A percentile compares a stretch with the other conserved stretches of the same genome.
Conservation (phyloP, 2,797 vertebrate species). For the Paedocypris micromegethes region DNA sequence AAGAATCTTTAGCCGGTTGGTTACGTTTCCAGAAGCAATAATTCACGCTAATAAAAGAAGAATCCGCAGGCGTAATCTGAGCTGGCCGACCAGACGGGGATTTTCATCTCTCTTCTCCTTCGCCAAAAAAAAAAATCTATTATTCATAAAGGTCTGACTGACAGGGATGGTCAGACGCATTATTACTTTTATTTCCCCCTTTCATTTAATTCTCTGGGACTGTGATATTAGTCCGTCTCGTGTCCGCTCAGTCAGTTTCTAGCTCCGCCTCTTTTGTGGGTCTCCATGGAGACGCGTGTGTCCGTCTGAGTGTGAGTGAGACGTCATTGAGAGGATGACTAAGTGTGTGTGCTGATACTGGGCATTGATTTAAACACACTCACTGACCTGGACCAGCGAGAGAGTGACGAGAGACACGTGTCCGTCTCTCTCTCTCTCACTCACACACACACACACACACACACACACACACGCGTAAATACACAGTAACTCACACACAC, state of each 20-base stretch:
- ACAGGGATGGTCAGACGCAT: slow-evolving; percentile 1
- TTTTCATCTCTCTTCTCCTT: slow-evolving; percentile 10
- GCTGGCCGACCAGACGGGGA: slow-evolving; percentile 4
- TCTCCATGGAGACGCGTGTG: no score
- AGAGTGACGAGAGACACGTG: slow-evolving; percentile 1
- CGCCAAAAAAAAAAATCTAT: slow-evolving; percentile 13
- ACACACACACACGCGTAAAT: no score
- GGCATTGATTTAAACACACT: slow-evolving; percentile 51
- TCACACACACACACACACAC: no score
- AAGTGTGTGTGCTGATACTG: slow-evolving; percentile 31
- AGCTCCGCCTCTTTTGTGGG: background rate
- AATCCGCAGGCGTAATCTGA: background rate
- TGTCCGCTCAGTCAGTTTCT: background rate
- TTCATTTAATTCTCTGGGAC: slow-evolving; percentile 18
- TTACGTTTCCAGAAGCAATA: no score
- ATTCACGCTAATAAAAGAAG: no score
- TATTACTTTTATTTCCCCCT: slow-evolving; percentile 10
- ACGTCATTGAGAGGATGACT: slow-evolving; percentile 35
- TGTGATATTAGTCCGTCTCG: slow-evolving; percentile 8
- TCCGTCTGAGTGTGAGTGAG: slow-evolving; percentile 9
- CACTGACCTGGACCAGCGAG: slow-evolving; percentile 46
- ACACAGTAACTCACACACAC: no score
- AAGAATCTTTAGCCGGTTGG: no score
- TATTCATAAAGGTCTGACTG: slow-evolving; percentile 27
- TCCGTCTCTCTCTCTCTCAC: no score